Evolutionary conservation across 2,797 vertebrate genomes (phyloP).

Genomic region (Acrossocheilus wenchowensis): DNA sequence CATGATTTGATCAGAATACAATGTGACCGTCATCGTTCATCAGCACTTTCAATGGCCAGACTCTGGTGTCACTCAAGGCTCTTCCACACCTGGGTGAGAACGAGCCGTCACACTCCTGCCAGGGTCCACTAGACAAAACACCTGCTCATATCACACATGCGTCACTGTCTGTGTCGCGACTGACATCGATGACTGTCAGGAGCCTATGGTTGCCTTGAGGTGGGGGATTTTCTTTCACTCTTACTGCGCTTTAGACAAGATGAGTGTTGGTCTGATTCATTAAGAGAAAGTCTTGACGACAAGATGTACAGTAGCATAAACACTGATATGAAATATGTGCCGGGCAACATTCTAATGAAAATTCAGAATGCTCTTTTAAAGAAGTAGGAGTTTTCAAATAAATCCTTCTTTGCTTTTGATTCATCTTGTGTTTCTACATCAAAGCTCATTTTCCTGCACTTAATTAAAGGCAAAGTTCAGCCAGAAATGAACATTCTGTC

Average conservation of each 20-base stretch:
- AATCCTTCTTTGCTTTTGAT: background rate
- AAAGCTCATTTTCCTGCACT: constrained; percentile 21
- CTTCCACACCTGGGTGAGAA: constrained; percentile 47
- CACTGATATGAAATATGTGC: constrained; percentile 33
- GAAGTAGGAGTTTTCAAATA: constrained; percentile 32
- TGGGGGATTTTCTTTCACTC: constrained; percentile 58
- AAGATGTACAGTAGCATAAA: constrained; percentile 49
- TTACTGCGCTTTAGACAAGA: constrained; percentile 40
- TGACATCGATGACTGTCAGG: background rate
- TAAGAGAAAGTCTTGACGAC: constrained; percentile 52
- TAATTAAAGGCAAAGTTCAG: constrained; percentile 10
- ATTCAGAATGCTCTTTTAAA: constrained; percentile 17
- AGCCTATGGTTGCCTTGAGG: constrained; percentile 50
- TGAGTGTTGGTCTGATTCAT: constrained; percentile 49
- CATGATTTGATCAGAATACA: background rate
- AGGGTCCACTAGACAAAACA: background rate
- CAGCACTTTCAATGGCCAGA: constrained; percentile 1
- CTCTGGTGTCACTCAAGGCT: background rate
- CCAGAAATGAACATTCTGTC: background rate
- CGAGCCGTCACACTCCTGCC: background rate
- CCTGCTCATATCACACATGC: constrained; percentile 20
- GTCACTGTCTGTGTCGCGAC: constrained; percentile 21
- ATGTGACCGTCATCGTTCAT: background rate
- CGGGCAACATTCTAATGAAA: background rate
- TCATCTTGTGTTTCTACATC: background rate